Percentiles rank a stretch among this genome's conserved stretches.
Evolutionary conservation across 2,888 invertebrate species (phyloP).

Genomic region (Onchidella celtica): DNA sequence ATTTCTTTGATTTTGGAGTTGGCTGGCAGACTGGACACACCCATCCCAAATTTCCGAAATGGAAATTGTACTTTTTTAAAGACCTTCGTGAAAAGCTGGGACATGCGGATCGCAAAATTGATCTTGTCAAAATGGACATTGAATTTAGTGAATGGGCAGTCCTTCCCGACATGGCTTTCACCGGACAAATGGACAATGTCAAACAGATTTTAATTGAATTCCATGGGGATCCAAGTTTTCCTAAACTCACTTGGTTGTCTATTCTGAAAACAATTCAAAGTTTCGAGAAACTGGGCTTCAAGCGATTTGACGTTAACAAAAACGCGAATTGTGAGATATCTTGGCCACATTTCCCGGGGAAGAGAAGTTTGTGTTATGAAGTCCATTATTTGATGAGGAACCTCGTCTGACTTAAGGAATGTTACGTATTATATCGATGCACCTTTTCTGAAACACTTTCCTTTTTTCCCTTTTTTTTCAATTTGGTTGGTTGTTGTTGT

Average conservation of each 20-base stretch:
- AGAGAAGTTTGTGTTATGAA: constrained; percentile 10
- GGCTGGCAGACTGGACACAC: neutral
- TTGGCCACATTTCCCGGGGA: neutral
- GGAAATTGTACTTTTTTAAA: neutral
- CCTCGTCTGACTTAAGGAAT: no score
- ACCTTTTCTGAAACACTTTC: no score
- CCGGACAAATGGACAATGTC: constrained; percentile 31
- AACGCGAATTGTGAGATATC: neutral
- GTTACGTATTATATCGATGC: no score
- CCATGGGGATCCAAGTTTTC: no score
- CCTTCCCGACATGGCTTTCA: constrained; percentile 14
- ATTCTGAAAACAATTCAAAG: neutral
- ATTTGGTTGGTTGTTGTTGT: no score
- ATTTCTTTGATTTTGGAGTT: constrained; percentile 33
- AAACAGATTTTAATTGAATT: constrained; percentile 49
- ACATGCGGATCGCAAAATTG: neutral
- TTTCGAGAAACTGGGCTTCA: constrained; percentile 33
- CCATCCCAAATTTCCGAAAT: neutral
- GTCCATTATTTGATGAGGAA: constrained; percentile 26
- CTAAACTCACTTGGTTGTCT: neutral
- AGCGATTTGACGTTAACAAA: constrained; percentile 38
- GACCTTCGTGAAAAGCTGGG: neutral
- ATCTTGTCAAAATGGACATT: constrained; percentile 48
- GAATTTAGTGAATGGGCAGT: constrained; percentile 48
- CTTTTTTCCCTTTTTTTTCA: no score